Evolutionary conservation across 2,113 vertebrate species (phyloP).

Genomic region (Merops nubicus): DNA sequence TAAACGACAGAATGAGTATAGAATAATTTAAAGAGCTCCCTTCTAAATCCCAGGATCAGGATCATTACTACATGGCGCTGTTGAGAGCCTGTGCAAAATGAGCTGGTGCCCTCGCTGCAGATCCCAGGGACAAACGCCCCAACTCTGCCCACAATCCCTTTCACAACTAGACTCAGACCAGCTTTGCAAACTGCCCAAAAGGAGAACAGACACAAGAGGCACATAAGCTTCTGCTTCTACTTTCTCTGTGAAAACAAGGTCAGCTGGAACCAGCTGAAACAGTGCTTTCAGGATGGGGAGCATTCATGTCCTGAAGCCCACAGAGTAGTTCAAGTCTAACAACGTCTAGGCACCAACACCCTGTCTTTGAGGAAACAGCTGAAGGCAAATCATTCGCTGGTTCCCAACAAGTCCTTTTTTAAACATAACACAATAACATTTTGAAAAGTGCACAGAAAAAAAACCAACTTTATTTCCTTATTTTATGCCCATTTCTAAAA

Average conservation of each 20-base stretch:
- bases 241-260: not conserved
- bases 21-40: not conserved
- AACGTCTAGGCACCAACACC: not conserved
- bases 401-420: not conserved
- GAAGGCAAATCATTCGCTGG: not conserved
- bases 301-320: not conserved
- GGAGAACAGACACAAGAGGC: not conserved
- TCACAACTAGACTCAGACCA: not conserved
- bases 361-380: not conserved
- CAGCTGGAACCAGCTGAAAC: not conserved
- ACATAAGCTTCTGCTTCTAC: not conserved
- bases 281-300: not conserved
- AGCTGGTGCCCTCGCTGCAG: not conserved
- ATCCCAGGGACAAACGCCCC: not conserved
- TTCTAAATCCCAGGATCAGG: not conserved
- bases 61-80: fast-evolving
- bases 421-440: not conserved
- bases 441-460: not conserved
- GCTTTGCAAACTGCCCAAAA: not conserved
- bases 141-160: not conserved
- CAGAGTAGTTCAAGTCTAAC: not conserved
- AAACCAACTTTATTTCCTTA: not conserved
- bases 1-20: not conserved
- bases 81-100: not conserved
- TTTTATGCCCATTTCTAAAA: not conserved